A percentile compares a stretch with the other conserved stretches of the same genome.
phyloP scores from a whole-genome alignment of 2,113 vertebrate species.

The Burhinus oedicnemus region DNA sequence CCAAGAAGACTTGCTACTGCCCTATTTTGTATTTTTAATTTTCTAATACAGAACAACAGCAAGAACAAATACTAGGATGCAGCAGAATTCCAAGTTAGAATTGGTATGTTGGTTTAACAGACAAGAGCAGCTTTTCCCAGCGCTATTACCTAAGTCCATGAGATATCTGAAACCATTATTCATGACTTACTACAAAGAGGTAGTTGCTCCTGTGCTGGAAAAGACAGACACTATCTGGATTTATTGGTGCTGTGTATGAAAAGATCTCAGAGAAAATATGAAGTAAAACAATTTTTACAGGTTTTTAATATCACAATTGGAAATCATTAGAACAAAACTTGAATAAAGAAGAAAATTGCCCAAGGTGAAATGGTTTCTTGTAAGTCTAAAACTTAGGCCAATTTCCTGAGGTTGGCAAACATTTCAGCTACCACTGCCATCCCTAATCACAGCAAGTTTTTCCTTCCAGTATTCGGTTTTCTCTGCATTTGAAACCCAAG shows the following conservation, averaged over 20 bases:
- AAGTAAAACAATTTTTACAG: neutral
- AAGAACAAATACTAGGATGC: neutral
- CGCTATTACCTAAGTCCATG: neutral
- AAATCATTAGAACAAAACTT: neutral
- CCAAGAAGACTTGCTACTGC: neutral
- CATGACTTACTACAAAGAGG: neutral
- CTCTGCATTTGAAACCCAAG: constrained; percentile 41
- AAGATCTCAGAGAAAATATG: neutral
- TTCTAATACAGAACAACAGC: neutral
- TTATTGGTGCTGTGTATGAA: neutral
- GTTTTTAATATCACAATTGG: neutral
- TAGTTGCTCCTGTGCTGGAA: neutral
- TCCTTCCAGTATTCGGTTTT: constrained; percentile 4
- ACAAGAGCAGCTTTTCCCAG: neutral
- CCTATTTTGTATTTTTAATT: neutral
- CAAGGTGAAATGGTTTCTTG: neutral
- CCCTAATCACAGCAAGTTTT: constrained; percentile 14
- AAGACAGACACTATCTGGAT: neutral
- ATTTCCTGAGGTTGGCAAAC: neutral
- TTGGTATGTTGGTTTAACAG: neutral
- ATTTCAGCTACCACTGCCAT: neutral
- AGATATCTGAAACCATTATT: neutral
- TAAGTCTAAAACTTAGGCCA: neutral
- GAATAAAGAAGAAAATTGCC: neutral
- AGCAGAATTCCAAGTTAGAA: neutral